phyloP scores from a whole-genome alignment of 2,797 vertebrate species.

The Myotis daubentonii region DNA sequence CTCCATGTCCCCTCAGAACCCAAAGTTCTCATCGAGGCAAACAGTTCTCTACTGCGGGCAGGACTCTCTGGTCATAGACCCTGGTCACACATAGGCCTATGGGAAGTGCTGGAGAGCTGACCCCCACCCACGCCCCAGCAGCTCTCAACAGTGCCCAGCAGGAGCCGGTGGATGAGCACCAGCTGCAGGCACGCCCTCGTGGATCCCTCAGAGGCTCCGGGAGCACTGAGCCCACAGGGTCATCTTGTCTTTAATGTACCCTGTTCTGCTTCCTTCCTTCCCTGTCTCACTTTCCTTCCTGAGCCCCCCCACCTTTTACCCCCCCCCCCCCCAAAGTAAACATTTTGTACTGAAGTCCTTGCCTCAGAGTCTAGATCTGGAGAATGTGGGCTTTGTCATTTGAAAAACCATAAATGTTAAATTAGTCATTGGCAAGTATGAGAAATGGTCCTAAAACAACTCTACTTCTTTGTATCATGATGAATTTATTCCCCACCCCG shows the following conservation, averaged over 20 bases:
- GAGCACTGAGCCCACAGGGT: not conserved
- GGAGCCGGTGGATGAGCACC: not conserved
- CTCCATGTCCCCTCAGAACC: not conserved
- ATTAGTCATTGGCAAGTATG: not conserved
- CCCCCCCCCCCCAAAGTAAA: not conserved
- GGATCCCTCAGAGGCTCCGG: not conserved
- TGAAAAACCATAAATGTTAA: constrained; percentile 13
- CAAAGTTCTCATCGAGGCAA: not conserved
- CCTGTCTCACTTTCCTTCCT: not conserved
- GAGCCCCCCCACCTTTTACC: not conserved
- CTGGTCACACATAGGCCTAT: not conserved
- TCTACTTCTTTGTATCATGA: not conserved
- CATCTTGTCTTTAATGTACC: not conserved
- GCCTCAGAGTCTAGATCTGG: not conserved
- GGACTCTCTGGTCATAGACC: not conserved
- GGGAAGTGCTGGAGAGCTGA: not conserved
- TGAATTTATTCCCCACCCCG: not conserved
- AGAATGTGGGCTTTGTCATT: not conserved
- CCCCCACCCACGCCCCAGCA: not conserved
- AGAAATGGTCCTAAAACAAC: not conserved
- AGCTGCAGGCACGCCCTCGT: not conserved
- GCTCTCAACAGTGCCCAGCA: not conserved
- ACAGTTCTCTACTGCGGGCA: too few relatives aligned
- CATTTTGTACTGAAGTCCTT: not conserved
- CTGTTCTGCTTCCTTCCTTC: not conserved